A percentile compares a stretch with the other conserved stretches of the same genome.
Conservation (phyloP, 2,113 vertebrate species). For the Ctenomys sociabilis region DNA sequence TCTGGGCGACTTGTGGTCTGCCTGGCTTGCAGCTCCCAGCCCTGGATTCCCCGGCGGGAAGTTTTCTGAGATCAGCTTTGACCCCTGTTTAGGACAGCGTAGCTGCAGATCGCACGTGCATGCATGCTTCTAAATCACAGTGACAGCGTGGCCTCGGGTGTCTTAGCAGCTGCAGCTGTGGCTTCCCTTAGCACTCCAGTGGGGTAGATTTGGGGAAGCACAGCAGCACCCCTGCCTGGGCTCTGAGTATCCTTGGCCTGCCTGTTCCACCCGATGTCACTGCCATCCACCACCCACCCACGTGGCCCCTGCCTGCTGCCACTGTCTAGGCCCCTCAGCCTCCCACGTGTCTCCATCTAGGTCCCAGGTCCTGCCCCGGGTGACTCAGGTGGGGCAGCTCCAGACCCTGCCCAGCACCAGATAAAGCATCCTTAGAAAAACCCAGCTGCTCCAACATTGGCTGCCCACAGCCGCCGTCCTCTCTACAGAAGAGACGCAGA, state of each 20-base stretch:
- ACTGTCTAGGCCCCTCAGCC: not conserved
- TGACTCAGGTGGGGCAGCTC: not conserved
- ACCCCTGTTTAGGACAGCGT: not conserved
- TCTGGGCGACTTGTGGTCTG: not conserved
- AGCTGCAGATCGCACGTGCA: not conserved
- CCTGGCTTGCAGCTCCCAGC: not conserved
- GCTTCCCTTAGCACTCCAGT: not conserved
- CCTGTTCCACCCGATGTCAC: too few relatives aligned
- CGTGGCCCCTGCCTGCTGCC: not conserved
- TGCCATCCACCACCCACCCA: too few relatives aligned
- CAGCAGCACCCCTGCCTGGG: not conserved
- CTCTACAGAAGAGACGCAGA: rapidly evolving
- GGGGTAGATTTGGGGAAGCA: not conserved
- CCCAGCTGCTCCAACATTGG: rapidly evolving
- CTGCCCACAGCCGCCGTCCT: rapidly evolving
- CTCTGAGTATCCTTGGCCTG: not conserved
- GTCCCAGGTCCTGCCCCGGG: not conserved
- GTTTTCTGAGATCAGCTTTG: not conserved
- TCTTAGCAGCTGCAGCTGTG: not conserved
- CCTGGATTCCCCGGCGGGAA: not conserved
- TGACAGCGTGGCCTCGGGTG: not conserved
- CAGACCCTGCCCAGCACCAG: not conserved
- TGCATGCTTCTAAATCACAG: not conserved
- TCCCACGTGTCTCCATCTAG: rapidly evolving
- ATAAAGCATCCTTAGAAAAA: not conserved